phyloP scores from a whole-genome alignment of 2,888 invertebrate species.

The Xylocampa areola region DNA sequence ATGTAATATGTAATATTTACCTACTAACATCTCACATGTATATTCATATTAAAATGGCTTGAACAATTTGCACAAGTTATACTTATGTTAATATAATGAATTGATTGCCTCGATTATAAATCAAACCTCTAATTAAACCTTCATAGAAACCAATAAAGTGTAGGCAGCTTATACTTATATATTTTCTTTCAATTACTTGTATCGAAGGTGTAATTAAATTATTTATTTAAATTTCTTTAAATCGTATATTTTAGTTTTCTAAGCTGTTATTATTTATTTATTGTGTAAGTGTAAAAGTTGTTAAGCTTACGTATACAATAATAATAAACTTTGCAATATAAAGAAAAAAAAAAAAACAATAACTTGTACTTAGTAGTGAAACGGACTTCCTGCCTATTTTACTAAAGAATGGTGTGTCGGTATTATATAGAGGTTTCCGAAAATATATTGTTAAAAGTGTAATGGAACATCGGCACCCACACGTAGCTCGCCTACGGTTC shows the following conservation, averaged over 20 bases:
- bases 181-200: slow-evolving; percentile 45
- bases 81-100: slow-evolving; percentile 52
- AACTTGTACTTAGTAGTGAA: slow-evolving; percentile 9
- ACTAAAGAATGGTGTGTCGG: slow-evolving; percentile 36
- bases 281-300: not conserved
- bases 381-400: slow-evolving; percentile 45
- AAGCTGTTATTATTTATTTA: not conserved
- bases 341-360: slow-evolving; percentile 4
- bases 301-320: not conserved
- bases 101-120: slow-evolving; percentile 55
- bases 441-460: slow-evolving; percentile 79
- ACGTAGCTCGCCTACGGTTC: slow-evolving; percentile 80
- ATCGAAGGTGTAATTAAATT: slow-evolving; percentile 23
- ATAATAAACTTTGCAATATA: not conserved
- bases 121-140: slow-evolving; percentile 54
- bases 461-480: slow-evolving; percentile 76
- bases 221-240: slow-evolving; percentile 9
- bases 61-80: slow-evolving; percentile 46
- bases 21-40: slow-evolving; percentile 23
- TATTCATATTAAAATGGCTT: slow-evolving; percentile 44
- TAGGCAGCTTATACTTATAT: slow-evolving; percentile 33
- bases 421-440: slow-evolving; percentile 38
- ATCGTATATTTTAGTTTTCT: not conserved
- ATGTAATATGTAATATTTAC: slow-evolving; percentile 3
- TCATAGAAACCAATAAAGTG: slow-evolving; percentile 50